Conservation (phyloP, 2,888 invertebrate species). For the Drymonia ruficornis region DNA sequence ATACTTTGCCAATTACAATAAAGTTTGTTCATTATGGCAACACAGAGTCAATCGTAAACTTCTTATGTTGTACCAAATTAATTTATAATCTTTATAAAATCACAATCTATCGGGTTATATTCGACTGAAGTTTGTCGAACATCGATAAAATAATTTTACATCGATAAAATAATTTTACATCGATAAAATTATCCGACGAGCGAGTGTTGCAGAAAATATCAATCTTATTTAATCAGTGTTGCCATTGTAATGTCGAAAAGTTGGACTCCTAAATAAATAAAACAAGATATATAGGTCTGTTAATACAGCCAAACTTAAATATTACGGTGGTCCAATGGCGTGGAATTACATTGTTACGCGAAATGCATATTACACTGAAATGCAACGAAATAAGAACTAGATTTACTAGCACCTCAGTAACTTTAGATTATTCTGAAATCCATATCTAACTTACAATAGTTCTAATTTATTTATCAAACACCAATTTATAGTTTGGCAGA, state of each 20-base stretch:
- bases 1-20: conserved; percentile 42
- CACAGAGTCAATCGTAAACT: conserved; percentile 12
- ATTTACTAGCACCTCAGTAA: conserved; percentile 65
- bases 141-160: too few relatives aligned
- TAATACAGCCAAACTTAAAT: conserved; percentile 30
- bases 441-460: conserved; percentile 58
- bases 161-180: too few relatives aligned
- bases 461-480: conserved; percentile 41
- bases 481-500: conserved; percentile 56
- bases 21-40: conserved; percentile 24
- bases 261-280: not conserved
- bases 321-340: conserved; percentile 39
- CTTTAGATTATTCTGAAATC: conserved; percentile 56
- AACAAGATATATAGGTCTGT: not conserved
- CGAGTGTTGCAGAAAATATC: too few relatives aligned
- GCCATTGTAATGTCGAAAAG: not conserved
- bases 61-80: too few relatives aligned
- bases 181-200: too few relatives aligned
- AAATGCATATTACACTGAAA: conserved; percentile 41
- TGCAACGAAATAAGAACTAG: conserved; percentile 42
- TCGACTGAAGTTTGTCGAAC: too few relatives aligned
- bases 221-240: not conserved
- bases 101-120: too few relatives aligned
- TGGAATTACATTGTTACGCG: conserved; percentile 38
- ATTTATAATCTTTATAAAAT: too few relatives aligned